Conservation (phyloP, 2,113 vertebrate genomes). For the Scomber scombrus region DNA sequence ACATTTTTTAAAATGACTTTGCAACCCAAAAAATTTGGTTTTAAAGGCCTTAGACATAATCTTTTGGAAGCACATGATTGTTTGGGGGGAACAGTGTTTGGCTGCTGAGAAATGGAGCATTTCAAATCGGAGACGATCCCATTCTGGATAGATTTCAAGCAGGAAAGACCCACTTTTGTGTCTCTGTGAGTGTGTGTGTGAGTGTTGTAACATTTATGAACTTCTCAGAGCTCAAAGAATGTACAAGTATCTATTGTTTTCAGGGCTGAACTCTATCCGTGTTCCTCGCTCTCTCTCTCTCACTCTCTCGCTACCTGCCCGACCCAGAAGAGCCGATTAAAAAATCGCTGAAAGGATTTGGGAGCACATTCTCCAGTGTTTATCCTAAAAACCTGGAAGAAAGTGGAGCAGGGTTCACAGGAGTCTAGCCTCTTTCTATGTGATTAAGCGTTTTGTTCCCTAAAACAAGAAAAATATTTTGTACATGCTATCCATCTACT, state of each 20-base stretch:
- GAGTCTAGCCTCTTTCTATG: slow-evolving; percentile 19
- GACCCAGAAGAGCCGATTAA: slow-evolving; percentile 67
- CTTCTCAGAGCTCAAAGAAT: slow-evolving; percentile 64
- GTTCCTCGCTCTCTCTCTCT: background rate
- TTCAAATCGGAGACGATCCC: slow-evolving; percentile 65
- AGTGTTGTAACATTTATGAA: slow-evolving; percentile 40
- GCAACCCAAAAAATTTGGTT: slow-evolving; percentile 37
- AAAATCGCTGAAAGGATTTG: slow-evolving; percentile 69
- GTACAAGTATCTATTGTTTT: slow-evolving; percentile 66
- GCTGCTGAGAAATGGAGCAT: slow-evolving; percentile 59
- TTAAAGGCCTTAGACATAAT: slow-evolving; percentile 52
- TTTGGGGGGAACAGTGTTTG: slow-evolving; percentile 35
- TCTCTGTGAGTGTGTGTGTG: slow-evolving; percentile 25
- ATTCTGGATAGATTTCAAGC: slow-evolving; percentile 67
- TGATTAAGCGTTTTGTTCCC: slow-evolving; percentile 50
- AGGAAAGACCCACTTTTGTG: slow-evolving; percentile 47
- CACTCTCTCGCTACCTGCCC: slow-evolving; percentile 19
- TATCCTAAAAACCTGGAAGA: slow-evolving; percentile 60
- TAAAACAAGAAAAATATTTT: slow-evolving; percentile 42
- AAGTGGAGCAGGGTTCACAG: slow-evolving; percentile 51
- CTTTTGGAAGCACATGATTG: slow-evolving; percentile 57
- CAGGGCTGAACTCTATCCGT: slow-evolving; percentile 22
- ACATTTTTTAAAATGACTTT: slow-evolving; percentile 17
- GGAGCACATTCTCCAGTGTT: slow-evolving; percentile 59
- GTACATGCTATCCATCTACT: slow-evolving; percentile 21